Evolutionary conservation across 2,113 vertebrate genomes (phyloP).

Genomic region (Xenus cinereus): DNA sequence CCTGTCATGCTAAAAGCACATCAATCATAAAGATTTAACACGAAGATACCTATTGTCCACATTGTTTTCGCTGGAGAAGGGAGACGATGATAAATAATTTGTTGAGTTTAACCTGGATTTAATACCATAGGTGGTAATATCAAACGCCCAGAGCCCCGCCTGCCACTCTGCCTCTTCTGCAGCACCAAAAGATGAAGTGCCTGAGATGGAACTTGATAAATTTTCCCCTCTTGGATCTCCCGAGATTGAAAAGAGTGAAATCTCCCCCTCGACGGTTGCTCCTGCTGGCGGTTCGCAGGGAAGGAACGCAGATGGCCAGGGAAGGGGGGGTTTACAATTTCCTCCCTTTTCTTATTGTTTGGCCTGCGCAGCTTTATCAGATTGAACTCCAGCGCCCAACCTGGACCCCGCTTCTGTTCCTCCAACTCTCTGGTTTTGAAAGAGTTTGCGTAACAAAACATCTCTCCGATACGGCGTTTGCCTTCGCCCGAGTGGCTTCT

Average conservation of each 20-base stretch:
- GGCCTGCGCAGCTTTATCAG: neutral
- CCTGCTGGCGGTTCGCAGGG: neutral
- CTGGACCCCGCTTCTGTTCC: neutral
- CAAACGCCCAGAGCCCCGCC: neutral
- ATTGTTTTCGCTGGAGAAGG: neutral
- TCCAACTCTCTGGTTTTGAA: neutral
- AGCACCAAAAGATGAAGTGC: neutral
- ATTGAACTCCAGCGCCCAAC: neutral
- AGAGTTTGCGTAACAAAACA: neutral
- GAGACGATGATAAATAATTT: neutral
- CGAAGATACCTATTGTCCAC: neutral
- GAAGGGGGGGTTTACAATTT: neutral
- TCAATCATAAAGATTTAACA: neutral
- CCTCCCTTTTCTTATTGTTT: slow-evolving; percentile 28
- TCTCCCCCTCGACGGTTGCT: neutral
- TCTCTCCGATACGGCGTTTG: neutral
- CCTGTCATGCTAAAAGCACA: slow-evolving; percentile 22
- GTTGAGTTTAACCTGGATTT: neutral
- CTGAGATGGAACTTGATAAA: slow-evolving; percentile 36
- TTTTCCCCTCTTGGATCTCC: neutral
- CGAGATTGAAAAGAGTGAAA: neutral
- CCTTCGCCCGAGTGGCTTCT: neutral
- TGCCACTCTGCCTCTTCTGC: neutral
- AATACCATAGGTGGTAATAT: neutral
- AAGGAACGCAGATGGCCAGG: slow-evolving; percentile 1